These are phyloP conservation scores for Hermetia illucens DNA, from an alignment of 1,140 invertebrate species.

Conservation along the genomic window DNA sequence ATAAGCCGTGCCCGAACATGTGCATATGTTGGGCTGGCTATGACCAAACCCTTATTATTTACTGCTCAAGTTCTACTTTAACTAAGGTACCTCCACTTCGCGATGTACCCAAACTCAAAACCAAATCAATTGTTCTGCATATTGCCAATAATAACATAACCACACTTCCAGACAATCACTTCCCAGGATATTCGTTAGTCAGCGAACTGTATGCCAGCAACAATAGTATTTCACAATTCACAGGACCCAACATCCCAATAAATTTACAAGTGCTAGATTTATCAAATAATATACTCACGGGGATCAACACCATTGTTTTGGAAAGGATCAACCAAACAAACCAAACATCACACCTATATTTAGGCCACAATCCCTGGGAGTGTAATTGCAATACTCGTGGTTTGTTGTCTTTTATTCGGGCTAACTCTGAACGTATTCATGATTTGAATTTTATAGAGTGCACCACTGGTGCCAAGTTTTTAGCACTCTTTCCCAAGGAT, in stretches of 20 bases:
- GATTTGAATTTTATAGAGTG: constrained; percentile 33
- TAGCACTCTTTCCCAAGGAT: constrained; percentile 33
- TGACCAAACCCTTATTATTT: constrained; percentile 32
- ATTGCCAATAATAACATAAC: constrained; percentile 34
- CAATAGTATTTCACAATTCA: constrained; percentile 36
- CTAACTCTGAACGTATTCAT: constrained; percentile 23
- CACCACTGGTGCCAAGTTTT: too few relatives aligned
- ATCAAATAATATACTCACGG: constrained; percentile 36
- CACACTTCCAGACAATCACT: constrained; percentile 21
- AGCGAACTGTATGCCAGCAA: constrained; percentile 34
- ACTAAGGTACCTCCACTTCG: constrained; percentile 23
- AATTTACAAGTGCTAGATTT: constrained; percentile 33
- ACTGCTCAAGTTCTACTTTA: constrained; percentile 35
- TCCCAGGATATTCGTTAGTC: constrained; percentile 29
- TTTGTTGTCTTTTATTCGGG: constrained; percentile 41
- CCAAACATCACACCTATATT: constrained; percentile 24
- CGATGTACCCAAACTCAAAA: constrained; percentile 10
- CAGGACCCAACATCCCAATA: constrained; percentile 16
- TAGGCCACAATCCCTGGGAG: constrained; percentile 45
- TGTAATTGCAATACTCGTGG: constrained; percentile 43
- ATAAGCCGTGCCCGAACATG: constrained; percentile 27
- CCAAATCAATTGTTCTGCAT: constrained; percentile 32
- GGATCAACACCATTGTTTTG: constrained; percentile 26
- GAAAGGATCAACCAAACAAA: too few relatives aligned
- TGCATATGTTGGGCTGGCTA: constrained; percentile 34